Percentiles rank a stretch among this genome's conserved stretches.
Conservation (phyloP, 2,888 invertebrate species). For the Stegana nigrithorax region DNA sequence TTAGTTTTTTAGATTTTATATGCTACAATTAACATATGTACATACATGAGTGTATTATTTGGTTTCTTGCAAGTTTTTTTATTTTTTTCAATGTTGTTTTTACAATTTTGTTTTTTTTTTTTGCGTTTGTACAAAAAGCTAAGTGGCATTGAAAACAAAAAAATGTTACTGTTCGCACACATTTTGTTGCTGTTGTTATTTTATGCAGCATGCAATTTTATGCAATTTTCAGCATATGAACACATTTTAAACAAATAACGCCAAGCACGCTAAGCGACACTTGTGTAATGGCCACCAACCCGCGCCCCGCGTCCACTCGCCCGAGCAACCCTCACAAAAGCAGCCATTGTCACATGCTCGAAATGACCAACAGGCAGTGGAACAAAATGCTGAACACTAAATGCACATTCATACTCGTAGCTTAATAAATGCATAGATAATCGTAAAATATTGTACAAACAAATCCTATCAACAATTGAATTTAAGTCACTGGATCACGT, state of each 20-base stretch:
- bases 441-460: too few species aligned
- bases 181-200: constrained; percentile 22
- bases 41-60: too few species aligned
- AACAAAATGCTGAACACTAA: too few species aligned
- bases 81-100: too few species aligned
- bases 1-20: constrained; percentile 15
- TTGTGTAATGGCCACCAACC: constrained; percentile 29
- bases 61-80: too few species aligned
- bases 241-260: constrained; percentile 58
- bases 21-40: background rate
- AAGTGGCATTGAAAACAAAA: background rate
- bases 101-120: background rate
- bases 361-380: too few species aligned
- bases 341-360: constrained; percentile 1
- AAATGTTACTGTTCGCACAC: constrained; percentile 6
- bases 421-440: too few species aligned
- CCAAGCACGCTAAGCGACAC: constrained; percentile 50
- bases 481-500: too few species aligned
- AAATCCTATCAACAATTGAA: too few species aligned
- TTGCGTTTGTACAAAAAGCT: background rate
- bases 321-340: constrained; percentile 11
- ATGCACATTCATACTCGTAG: too few species aligned
- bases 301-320: constrained; percentile 14
- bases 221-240: constrained; percentile 55
- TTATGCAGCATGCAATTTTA: constrained; percentile 44